Percentiles rank a stretch among this genome's conserved stretches.
Evolutionary conservation across 2,113 vertebrate genomes (phyloP).

Genomic region (Pavo muticus): DNA sequence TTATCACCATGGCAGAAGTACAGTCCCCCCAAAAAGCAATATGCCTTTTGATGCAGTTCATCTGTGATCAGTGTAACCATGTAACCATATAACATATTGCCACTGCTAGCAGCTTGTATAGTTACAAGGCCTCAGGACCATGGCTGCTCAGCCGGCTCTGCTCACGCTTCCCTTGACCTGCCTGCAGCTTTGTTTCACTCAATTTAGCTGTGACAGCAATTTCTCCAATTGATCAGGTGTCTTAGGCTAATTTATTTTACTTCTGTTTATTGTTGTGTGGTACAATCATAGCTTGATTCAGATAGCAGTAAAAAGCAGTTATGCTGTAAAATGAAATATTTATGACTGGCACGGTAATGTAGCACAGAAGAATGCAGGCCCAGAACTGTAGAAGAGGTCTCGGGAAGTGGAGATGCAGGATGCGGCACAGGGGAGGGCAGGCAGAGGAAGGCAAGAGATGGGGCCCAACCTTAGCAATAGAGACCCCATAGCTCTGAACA

Average conservation of each 20-base stretch:
- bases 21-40: not conserved
- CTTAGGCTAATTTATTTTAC: not conserved
- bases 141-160: not conserved
- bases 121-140: not conserved
- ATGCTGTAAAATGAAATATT: not conserved
- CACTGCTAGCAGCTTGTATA: not conserved
- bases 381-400: not conserved
- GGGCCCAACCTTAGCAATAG: not conserved
- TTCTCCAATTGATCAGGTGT: not conserved
- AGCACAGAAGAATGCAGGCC: accelerated
- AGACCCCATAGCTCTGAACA: not conserved
- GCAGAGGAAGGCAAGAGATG: not conserved
- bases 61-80: not conserved
- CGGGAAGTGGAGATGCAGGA: not conserved
- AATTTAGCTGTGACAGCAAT: not conserved
- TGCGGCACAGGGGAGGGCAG: not conserved
- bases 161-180: not conserved
- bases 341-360: not conserved
- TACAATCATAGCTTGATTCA: not conserved
- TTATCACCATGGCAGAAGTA: not conserved
- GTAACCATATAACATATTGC: not conserved
- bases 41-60: not conserved
- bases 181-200: not conserved
- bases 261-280: not conserved
- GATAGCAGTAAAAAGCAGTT: not conserved